Percentiles rank a stretch among this genome's conserved stretches.
Conservation (phyloP, 2,888 invertebrate genomes). For the Saturnia pavonia region DNA sequence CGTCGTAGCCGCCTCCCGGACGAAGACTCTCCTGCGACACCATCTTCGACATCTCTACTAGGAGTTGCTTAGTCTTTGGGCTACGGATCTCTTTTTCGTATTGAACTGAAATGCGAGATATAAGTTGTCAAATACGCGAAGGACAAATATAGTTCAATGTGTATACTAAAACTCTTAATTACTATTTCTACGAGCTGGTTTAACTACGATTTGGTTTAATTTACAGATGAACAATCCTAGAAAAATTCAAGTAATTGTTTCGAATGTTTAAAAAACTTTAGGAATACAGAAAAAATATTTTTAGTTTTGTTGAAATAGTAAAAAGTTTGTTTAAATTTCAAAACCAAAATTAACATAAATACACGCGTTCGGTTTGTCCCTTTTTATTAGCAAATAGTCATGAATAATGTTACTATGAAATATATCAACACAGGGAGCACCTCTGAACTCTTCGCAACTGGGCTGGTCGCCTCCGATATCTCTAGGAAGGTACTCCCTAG, state of each 20-base stretch:
- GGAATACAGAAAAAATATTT: no score
- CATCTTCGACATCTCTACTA: constrained; percentile 22
- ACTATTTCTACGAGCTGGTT: no score
- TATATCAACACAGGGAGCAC: constrained; percentile 12
- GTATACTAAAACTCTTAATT: no score
- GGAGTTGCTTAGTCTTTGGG: constrained; percentile 18
- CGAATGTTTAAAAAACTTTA: no score
- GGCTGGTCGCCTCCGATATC: constrained; percentile 27
- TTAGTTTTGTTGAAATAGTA: no score
- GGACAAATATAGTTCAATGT: neutral
- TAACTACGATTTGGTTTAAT: no score
- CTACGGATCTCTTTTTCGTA: constrained; percentile 4
- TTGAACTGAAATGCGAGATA: neutral
- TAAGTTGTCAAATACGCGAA: neutral
- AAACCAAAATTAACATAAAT: no score
- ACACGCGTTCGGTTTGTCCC: no score
- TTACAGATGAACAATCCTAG: no score
- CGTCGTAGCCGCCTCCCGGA: constrained; percentile 15
- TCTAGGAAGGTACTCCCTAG: constrained; percentile 25
- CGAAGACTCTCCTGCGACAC: constrained; percentile 26
- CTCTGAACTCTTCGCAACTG: constrained; percentile 16
- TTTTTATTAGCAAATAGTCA: neutral
- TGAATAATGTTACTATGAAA: neutral
- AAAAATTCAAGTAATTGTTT: no score
- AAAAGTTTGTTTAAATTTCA: no score